A percentile compares a stretch with the other conserved stretches of the same genome.
Evolutionary conservation across 2,888 invertebrate genomes (phyloP).

Genomic region (Cephus nigrinus): DNA sequence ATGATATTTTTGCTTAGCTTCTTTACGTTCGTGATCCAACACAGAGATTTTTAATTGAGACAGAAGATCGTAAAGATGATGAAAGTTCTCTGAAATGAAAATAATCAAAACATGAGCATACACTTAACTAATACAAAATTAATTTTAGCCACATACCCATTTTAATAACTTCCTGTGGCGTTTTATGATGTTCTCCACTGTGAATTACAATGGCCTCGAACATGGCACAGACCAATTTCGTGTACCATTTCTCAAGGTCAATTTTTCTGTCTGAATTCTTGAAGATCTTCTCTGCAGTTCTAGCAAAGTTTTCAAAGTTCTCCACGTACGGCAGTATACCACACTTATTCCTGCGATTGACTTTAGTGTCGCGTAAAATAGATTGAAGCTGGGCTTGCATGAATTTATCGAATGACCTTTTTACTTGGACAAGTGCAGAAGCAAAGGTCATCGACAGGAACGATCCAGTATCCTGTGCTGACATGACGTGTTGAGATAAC

Average conservation of each 20-base stretch:
- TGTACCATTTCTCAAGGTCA: conserved; percentile 93
- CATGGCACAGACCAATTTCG: conserved; percentile 82
- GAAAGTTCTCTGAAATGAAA: conserved; percentile 85
- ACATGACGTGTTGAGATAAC: conserved; percentile 92
- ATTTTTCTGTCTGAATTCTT: conserved; percentile 86
- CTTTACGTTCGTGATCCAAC: conserved; percentile 88
- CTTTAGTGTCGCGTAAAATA: conserved; percentile 79
- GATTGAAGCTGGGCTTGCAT: conserved; percentile 86
- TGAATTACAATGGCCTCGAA: conserved; percentile 84
- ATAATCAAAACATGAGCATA: conserved; percentile 14
- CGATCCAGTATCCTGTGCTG: conserved; percentile 86
- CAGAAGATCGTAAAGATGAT: conserved; percentile 88
- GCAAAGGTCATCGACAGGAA: conserved; percentile 90
- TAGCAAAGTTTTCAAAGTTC: conserved; percentile 89
- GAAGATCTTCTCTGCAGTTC: conserved; percentile 88
- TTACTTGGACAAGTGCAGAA: conserved; percentile 86
- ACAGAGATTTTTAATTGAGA: conserved; percentile 91
- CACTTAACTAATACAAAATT: not conserved
- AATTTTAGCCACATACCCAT: conserved; percentile 72
- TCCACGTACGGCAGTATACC: conserved; percentile 90
- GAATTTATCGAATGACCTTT: conserved; percentile 90
- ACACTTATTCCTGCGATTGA: conserved; percentile 82
- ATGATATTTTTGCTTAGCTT: conserved; percentile 89
- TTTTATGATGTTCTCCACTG: conserved; percentile 87
- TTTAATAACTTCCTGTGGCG: conserved; percentile 91